phyloP scores from a whole-genome alignment of 2,888 invertebrate species.

The Clostera curtula region DNA sequence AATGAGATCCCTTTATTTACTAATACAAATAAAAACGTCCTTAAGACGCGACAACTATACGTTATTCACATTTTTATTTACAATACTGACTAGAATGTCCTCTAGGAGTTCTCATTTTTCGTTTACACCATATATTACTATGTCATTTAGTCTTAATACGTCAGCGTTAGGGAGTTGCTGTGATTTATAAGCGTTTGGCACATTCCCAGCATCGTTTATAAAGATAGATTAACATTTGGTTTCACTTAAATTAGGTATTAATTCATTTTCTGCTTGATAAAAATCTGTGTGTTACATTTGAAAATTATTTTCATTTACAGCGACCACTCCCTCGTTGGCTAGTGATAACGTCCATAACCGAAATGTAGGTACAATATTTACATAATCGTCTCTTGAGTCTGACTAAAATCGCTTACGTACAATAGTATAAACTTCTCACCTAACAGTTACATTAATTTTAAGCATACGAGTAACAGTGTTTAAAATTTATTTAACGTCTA shows the following conservation, averaged over 20 bases:
- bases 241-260: constrained; percentile 41
- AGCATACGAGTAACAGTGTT: constrained; percentile 72
- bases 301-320: constrained; percentile 16
- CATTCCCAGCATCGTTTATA: constrained; percentile 59
- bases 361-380: constrained; percentile 44
- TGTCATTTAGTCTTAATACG: constrained; percentile 52
- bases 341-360: constrained; percentile 24
- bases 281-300: constrained; percentile 31
- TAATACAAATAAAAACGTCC: constrained; percentile 67
- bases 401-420: constrained; percentile 59
- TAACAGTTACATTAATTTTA: constrained; percentile 64
- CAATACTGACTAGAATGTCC: constrained; percentile 70
- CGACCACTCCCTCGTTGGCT: constrained; percentile 11
- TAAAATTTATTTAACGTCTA: constrained; percentile 64
- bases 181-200: constrained; percentile 64
- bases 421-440: constrained; percentile 65
- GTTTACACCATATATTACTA: constrained; percentile 47
- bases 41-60: constrained; percentile 61
- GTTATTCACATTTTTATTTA: constrained; percentile 72
- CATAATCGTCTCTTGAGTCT: constrained; percentile 49
- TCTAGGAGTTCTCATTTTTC: constrained; percentile 56
- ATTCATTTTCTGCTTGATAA: constrained; percentile 41
- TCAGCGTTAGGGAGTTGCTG: constrained; percentile 51
- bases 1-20: constrained; percentile 70
- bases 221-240: constrained; percentile 45